Percentiles rank a stretch among this genome's conserved stretches.
Evolutionary conservation across 2,797 vertebrate species (phyloP).

Genomic region (Fringilla coelebs): DNA sequence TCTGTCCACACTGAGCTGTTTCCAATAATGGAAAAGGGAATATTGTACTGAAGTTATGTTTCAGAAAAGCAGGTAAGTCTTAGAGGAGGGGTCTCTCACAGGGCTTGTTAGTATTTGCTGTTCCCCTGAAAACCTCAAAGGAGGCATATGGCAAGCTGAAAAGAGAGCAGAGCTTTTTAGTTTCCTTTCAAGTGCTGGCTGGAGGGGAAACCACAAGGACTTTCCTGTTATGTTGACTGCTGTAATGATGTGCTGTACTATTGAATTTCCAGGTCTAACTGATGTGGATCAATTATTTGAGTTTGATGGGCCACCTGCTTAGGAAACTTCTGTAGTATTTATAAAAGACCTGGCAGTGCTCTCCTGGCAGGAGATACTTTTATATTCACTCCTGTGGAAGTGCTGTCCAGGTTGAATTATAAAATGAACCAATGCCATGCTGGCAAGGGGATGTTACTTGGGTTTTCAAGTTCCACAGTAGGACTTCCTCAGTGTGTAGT

Average conservation of each 20-base stretch:
- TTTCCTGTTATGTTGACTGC: slow-evolving; percentile 43
- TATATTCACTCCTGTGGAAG: slow-evolving; percentile 1
- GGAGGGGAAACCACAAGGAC: slow-evolving; percentile 28
- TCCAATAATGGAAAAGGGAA: not conserved
- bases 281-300: slow-evolving; percentile 49
- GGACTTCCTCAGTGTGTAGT: not conserved
- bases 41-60: not conserved
- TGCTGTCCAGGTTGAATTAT: slow-evolving; percentile 27
- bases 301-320: slow-evolving; percentile 40
- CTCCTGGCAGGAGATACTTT: slow-evolving; percentile 6
- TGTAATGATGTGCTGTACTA: slow-evolving; percentile 45
- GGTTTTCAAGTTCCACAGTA: not conserved
- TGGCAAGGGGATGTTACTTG: not conserved
- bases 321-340: slow-evolving; percentile 30
- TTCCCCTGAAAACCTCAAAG: slow-evolving; percentile 6
- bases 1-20: not conserved
- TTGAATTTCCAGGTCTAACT: slow-evolving; percentile 36
- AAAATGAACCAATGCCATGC: not conserved
- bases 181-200: slow-evolving; percentile 35
- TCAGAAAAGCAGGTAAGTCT: not conserved
- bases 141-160: not conserved
- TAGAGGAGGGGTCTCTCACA: not conserved
- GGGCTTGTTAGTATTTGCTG: not conserved
- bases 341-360: slow-evolving; percentile 13
- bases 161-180: slow-evolving; percentile 9